Evolutionary conservation across 2,888 invertebrate genomes (phyloP).

Genomic region (Parnassius smintheus): DNA sequence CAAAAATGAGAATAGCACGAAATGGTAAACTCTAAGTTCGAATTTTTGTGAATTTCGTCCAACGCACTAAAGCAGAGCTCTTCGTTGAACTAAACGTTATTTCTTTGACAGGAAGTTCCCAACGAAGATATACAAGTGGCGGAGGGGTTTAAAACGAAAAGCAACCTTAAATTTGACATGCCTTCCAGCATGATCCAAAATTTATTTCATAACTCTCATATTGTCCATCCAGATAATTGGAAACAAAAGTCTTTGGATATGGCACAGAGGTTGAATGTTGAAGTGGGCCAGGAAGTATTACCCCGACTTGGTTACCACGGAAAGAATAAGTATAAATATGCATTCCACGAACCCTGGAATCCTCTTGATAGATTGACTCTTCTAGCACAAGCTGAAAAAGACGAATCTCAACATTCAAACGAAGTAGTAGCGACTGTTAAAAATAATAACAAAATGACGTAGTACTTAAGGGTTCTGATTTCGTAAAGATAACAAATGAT

Average conservation of each 20-base stretch:
- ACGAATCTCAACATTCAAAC: constrained; percentile 29
- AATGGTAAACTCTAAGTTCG: constrained; percentile 19
- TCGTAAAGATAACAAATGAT: constrained; percentile 28
- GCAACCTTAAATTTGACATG: constrained; percentile 35
- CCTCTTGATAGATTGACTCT: constrained; percentile 61
- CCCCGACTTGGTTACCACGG: constrained; percentile 69
- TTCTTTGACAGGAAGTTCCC: constrained; percentile 66
- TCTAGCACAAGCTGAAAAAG: constrained; percentile 60
- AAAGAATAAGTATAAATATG: constrained; percentile 61
- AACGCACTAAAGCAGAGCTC: constrained; percentile 58
- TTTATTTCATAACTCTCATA: constrained; percentile 55
- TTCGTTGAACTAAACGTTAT: constrained; percentile 22
- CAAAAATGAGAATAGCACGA: background rate
- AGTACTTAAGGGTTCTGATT: constrained; percentile 53
- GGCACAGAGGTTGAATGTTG: constrained; percentile 27
- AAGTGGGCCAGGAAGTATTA: constrained; percentile 40
- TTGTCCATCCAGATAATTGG: constrained; percentile 65
- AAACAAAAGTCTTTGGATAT: constrained; percentile 47
- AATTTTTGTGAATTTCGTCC: constrained; percentile 52
- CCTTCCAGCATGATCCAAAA: constrained; percentile 42
- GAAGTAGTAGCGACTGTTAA: constrained; percentile 26
- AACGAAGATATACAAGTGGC: constrained; percentile 44
- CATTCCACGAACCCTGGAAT: constrained; percentile 73
- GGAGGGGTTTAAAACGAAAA: constrained; percentile 39
- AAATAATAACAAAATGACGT: constrained; percentile 36